Base-by-base conservation (phyloP, 2,888 invertebrate species). In the Lysandra bellargus region DNA sequence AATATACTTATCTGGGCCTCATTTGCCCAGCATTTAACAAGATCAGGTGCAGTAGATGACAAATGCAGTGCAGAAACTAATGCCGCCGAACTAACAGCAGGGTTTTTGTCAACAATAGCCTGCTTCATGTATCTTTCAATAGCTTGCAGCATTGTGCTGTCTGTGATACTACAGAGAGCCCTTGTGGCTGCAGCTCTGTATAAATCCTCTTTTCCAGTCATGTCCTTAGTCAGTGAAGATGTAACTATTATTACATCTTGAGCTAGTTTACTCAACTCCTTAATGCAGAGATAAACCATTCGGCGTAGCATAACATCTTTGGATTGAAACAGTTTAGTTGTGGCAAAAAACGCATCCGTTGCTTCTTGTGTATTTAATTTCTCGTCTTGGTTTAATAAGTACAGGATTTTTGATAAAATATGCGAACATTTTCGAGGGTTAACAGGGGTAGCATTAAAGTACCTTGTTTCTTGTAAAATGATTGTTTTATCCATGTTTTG, bases 171-270 rank as follows among this genome's bases (percentile, higher is more conserved):
- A 91, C 99, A 99, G 4, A 99, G 95, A 0, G 99, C 99, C 82
- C 99, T 95, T 85, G 99, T 99, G 49, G 99, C 99, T 7, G 99
- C 98, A 0, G 99, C 98, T 81, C 94, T 84, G 90, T 98, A 99
- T 82, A 98, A 92, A 91, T 99, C 98, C 88, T 99, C 99, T 88
- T 98, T 97, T 0, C 98, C 98, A 12, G 99, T 99, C 99, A 99
- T 99, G 88, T 99, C 99, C 92, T 99, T 99, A 1, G 99, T 99
- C 83, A 99, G 93, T 82, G 98, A 98, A 80, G 97, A 98, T 1
- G 99, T 99, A 0, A 99, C 99, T 85, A 99, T 99, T 84, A 99
- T 99, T 4, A 99, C 99, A 96, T 99, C 99, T 88, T 99, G 99
- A 0, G 99, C 99, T 79, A 99, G 95, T 0, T 96, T 96, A 86